Base-by-base conservation (phyloP, 2,113 vertebrate species). In the Gasterosteus nipponicus region DNA sequence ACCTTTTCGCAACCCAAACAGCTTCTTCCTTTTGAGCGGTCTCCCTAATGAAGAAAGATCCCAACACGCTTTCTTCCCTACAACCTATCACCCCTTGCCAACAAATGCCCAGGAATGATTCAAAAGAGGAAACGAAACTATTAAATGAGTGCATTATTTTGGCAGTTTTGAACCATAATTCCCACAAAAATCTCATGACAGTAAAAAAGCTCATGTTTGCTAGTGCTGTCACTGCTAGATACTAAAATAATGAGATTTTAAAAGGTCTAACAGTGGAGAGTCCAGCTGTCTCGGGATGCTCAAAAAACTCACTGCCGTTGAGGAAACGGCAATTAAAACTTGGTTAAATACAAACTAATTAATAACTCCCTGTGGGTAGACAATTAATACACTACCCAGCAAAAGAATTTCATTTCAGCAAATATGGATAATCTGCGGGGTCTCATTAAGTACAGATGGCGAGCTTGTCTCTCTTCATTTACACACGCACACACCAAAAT, bases 391-490 rank as follows among this genome's bases (percentile, higher is more conserved):
- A 46, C 18, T 5, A 29, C 41, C 56, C 29, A 67, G 51, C 19
- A 62, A 54, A 84, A 70, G 0, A 63, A 44, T 73, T 81, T 60
- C 0, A 56, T 47, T 58, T 77, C 22, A 59, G 53, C 57, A 85
- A 82, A 78, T 61, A 73, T 3, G 5, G 39, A 7, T 78, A 76
- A 59, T 59, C 75, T 58, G 61, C 26, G 4, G 70, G 7, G 72
- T 75, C 68, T 82, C 54, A 71, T 78, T 72, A 62, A 60, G 57
- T 33, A 59, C 35, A 75, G 53, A 69, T 22, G 41, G 3, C 58
- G 75, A 7, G 15, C 16, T 69, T 0, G 1, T 51, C 39, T 44
- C 44, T 70, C 2, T 41, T 63, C 46, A 59, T 57, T 69, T 39
- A 57, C 3, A 70, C 62, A 46, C 9, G 35, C 47, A 22, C 6